phyloP scores from a whole-genome alignment of 2,888 invertebrate genomes.

The Hecatera dysodea region DNA sequence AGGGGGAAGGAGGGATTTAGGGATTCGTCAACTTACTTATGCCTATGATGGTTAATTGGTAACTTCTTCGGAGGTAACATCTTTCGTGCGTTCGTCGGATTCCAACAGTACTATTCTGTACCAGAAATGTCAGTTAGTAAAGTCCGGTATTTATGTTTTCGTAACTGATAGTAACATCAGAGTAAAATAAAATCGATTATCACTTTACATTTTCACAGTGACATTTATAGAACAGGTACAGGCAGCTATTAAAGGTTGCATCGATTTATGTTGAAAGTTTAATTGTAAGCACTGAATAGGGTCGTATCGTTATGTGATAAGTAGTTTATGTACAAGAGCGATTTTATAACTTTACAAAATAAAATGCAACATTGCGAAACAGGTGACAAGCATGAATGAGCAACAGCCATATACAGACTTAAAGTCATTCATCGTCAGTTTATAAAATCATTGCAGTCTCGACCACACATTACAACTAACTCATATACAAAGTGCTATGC shows the following conservation, averaged over 20 bases:
- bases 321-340: background rate
- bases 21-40: no score
- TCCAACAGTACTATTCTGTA: no score
- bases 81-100: no score
- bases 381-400: conserved; percentile 29
- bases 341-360: conserved; percentile 1
- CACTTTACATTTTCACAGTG: background rate
- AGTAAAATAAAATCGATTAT: no score
- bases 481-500: background rate
- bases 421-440: conserved; percentile 24
- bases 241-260: background rate
- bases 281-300: background rate
- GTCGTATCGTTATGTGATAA: background rate
- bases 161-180: no score
- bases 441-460: background rate
- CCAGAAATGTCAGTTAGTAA: no score
- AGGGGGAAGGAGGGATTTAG: no score
- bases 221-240: background rate
- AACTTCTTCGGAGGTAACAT: no score
- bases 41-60: no score
- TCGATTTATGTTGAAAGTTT: background rate
- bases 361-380: conserved; percentile 11
- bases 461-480: conserved; percentile 2
- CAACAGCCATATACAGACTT: conserved; percentile 8
- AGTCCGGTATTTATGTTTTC: no score